Percentiles rank a stretch among this genome's conserved stretches.
phyloP scores from a whole-genome alignment of 2,113 vertebrate species.

The Stigmatopora argus region DNA sequence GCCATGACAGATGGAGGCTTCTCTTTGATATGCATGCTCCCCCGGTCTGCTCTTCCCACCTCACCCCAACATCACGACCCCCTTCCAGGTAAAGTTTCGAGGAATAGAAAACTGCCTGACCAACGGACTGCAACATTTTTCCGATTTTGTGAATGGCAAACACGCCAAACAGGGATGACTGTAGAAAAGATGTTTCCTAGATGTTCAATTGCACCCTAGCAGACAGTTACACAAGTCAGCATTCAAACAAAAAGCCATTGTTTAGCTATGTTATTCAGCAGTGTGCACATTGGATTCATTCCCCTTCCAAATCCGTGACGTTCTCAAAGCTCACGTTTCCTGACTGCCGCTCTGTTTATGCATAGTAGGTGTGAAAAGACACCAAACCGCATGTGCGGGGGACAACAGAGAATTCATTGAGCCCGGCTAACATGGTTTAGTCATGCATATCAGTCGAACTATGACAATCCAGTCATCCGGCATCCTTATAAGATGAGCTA shows the following conservation, averaged over 20 bases:
- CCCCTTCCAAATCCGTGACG: constrained; percentile 58
- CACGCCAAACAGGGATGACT: constrained; percentile 8
- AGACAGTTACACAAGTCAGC: constrained; percentile 67
- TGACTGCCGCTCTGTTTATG: constrained; percentile 50
- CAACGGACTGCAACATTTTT: neutral
- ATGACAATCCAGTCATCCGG: constrained; percentile 65
- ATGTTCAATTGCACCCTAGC: constrained; percentile 53
- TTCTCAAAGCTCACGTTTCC: constrained; percentile 55
- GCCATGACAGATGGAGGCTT: constrained; percentile 85
- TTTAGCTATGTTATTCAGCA: constrained; percentile 47
- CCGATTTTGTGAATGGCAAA: neutral
- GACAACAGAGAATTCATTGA: constrained; percentile 73
- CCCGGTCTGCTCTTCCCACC: constrained; percentile 33
- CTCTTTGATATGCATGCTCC: constrained; percentile 74
- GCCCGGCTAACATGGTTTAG: constrained; percentile 43
- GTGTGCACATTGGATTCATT: constrained; percentile 68
- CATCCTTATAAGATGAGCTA: constrained; percentile 61
- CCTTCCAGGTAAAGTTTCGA: constrained; percentile 43
- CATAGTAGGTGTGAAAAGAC: constrained; percentile 49
- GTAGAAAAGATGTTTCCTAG: constrained; percentile 15
- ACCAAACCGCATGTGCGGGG: constrained; percentile 16
- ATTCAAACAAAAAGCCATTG: constrained; percentile 77
- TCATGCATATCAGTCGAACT: constrained; percentile 60
- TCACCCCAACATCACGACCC: neutral
- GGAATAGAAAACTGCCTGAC: constrained; percentile 9